Conservation (phyloP, 2,113 vertebrate genomes). For the Triplophysa tibetana region DNA sequence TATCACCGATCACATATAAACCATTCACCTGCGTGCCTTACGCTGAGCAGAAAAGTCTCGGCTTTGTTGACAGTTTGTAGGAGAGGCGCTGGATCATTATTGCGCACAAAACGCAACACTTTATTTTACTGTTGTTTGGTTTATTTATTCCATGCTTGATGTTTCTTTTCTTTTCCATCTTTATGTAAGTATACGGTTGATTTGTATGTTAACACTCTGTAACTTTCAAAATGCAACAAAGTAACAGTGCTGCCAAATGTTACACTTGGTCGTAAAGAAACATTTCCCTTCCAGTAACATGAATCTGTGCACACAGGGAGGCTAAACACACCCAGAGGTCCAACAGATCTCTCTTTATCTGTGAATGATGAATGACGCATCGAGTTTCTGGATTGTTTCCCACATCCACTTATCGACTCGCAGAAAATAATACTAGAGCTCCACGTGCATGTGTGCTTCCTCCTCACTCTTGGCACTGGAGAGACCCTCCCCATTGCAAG, state of each 20-base stretch:
- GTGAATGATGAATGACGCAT: not conserved
- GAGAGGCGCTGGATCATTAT: not conserved
- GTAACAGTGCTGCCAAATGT: not conserved
- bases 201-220: not conserved
- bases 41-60: no score
- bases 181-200: no score
- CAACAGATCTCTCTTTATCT: not conserved
- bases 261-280: not conserved
- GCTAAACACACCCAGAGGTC: constrained; percentile 17
- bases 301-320: not conserved
- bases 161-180: no score
- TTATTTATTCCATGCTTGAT: no score
- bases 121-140: not conserved
- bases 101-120: not conserved
- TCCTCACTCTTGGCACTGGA: not conserved
- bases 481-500: not conserved
- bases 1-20: not conserved
- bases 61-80: not conserved
- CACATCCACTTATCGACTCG: not conserved
- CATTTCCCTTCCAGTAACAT: constrained; percentile 20
- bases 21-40: no score
- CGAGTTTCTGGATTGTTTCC: constrained; percentile 1
- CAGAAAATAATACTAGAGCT: not conserved
- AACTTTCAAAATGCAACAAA: not conserved
- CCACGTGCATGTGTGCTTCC: not conserved